Evolutionary conservation across 2,888 invertebrate genomes (phyloP), one percentile per base, ranked within the genome.

Genomic region (Anaspis maculata): DNA sequence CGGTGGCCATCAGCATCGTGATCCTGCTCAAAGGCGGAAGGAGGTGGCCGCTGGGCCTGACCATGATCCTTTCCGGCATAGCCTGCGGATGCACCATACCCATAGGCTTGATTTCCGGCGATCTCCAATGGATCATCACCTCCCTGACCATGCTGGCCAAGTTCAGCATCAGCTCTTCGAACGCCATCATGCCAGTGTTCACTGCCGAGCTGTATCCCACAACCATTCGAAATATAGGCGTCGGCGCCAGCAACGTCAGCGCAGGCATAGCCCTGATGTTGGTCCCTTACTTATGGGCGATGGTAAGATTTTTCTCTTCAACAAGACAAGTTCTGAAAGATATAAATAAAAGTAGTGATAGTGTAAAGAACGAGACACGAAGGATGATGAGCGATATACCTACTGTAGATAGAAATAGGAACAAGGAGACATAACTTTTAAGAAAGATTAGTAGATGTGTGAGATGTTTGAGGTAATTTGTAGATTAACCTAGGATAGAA

Each of bases 151-250:
- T 86, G 82, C 71, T 81, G 39, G 84, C 84, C 53, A 84, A 86
- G 66, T 84, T 86, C 51, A 77, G 81, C 14, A 81, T 86, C 31
- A 82, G 83, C 23, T 76, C 81, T 1, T 80, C 83, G 12, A 87
- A 86, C 52, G 84, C 81, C 54, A 80, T 85, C 50, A 70, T 85
- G 69, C 86, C 86, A 1, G 71, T 87, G 12, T 86, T 77, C 58
- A 77, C 83, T 4, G 81, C 84, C 0, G 87, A 88, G 65, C 62
- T 87, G 22, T 86, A 83, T 54, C 87, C 87, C 1, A 88, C 87
- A 0, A 76, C 82, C 3, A 74, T 85, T 3, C 70, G 87, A 42
- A 87, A 86, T 58, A 77, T 82, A 21, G 85, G 83, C 1, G 76
- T 87, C 49, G 87, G 67, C 3, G 80, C 79, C 2, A 83, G 82